These are phyloP conservation scores for Indicator indicator DNA, from an alignment of 2,113 vertebrate species.

Conservation along the genomic window DNA sequence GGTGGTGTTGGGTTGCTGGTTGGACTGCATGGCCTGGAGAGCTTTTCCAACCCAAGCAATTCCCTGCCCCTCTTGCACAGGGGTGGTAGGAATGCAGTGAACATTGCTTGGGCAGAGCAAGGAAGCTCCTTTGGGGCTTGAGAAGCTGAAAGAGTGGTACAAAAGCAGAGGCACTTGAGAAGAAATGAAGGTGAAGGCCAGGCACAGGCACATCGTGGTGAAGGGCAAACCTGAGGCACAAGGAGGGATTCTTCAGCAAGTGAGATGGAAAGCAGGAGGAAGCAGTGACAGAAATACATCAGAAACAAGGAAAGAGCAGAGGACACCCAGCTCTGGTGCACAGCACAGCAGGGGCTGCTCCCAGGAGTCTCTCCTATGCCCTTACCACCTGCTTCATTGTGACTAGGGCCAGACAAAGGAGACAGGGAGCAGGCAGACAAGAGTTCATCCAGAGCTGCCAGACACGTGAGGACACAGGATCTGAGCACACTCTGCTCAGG, in stretches of 20 bases:
- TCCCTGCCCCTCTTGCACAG: neutral
- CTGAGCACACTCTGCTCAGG: neutral
- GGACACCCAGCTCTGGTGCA: neutral
- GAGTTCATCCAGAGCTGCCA: neutral
- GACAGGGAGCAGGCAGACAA: neutral
- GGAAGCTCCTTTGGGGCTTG: neutral
- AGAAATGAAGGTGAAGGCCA: neutral
- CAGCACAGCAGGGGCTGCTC: neutral
- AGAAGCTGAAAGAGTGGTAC: neutral
- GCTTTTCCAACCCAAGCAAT: no score
- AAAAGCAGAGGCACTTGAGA: neutral
- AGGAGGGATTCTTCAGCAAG: neutral
- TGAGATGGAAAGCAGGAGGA: neutral
- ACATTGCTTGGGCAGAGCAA: fast-evolving
- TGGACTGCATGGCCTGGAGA: no score
- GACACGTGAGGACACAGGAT: neutral
- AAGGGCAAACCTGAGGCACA: neutral
- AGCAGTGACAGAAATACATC: neutral
- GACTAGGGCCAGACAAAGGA: neutral
- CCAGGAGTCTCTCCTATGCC: neutral
- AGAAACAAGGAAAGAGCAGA: neutral
- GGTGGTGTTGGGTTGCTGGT: no score
- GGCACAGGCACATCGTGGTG: neutral
- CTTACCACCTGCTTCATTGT: neutral
- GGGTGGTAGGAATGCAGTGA: neutral